A percentile compares a stretch with the other conserved stretches of the same genome.
These are phyloP conservation scores for Drosophila nr. medialis DNA, from an alignment of 2,888 invertebrate species.

Conservation along the genomic window DNA sequence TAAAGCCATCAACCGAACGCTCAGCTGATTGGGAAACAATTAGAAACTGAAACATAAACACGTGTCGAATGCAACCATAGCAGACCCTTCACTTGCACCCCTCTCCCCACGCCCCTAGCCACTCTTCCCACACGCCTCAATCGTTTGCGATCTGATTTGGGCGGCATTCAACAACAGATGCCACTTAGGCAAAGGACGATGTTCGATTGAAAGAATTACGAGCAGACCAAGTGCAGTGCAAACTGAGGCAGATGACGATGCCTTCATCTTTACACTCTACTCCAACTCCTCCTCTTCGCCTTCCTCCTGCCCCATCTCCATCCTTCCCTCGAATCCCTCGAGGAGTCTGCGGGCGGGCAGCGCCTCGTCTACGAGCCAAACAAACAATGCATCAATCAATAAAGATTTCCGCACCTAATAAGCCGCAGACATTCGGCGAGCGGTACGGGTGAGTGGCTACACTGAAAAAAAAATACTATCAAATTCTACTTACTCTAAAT, in stretches of 20 bases:
- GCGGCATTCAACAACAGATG: slow-evolving; percentile 31
- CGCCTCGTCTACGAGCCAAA: slow-evolving; percentile 56
- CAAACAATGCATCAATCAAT: slow-evolving; percentile 81
- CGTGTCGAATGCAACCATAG: slow-evolving; percentile 12
- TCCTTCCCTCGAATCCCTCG: neutral
- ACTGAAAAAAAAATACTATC: neutral
- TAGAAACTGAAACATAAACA: slow-evolving; percentile 30
- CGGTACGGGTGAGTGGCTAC: neutral
- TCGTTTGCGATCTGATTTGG: slow-evolving; percentile 1
- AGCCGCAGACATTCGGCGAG: slow-evolving; percentile 63
- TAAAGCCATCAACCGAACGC: slow-evolving; percentile 14
- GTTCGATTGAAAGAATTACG: slow-evolving; percentile 70
- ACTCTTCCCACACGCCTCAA: neutral
- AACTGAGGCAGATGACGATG: slow-evolving; percentile 49
- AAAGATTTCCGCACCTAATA: slow-evolving; percentile 82
- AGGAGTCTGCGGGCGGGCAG: slow-evolving; percentile 62
- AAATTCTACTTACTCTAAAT: neutral
- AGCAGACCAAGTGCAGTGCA: slow-evolving; percentile 35
- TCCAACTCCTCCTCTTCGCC: neutral
- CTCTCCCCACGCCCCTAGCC: neutral
- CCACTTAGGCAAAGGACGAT: slow-evolving; percentile 50
- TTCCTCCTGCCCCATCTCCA: neutral
- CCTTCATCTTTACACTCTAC: slow-evolving; percentile 1
- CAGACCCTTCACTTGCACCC: neutral
- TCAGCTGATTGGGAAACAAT: slow-evolving; percentile 30